Evolutionary conservation across 2,113 vertebrate genomes (phyloP), one percentile per base, ranked within the genome.

Genomic region (Clarias magur): DNA sequence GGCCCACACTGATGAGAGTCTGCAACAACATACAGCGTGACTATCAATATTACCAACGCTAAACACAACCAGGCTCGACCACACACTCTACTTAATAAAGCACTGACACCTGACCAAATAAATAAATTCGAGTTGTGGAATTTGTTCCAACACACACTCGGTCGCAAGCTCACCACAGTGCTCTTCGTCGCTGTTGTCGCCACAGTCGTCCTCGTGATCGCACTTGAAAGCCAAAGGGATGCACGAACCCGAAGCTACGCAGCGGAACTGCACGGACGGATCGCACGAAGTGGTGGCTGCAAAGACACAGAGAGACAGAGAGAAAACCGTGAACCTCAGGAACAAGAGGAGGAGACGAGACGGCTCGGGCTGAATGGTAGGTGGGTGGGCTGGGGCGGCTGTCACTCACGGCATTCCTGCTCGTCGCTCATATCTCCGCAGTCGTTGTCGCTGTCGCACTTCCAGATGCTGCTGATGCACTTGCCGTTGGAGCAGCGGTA

Each of bases 371-470:
- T 16, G n/a, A 72, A 56, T 2, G 19, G 11, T 0, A 63, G 1
- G 87, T 34, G 56, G 68, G 17, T 27, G n/a, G 48, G 81, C 16
- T 63, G 11, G 25, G 57, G 38, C n/a, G 65, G 76, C 25, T 56
- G 73, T 62, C 23, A 96, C 97, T 97, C 89, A 99, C 98, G 98
- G 92, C 98, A 99, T 90, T 98, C 96, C 82, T 93, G 96, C 91
- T 99, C 98, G 0, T 99, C 98, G 0, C 98, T 99, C 97, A 98
- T 98, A 94, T 99, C 98, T 5, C 97, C 98, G 0, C 98, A 99
- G 95, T 99, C 98, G 0, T 99, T 97, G 92, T 99, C 98, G 0
- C 96, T 97, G 92, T 99, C 98, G 9, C 98, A 99, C 91, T 97
- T 97, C 98, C 98, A 99, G 88, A 99, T 99, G 94, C 96, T 97